A percentile compares a stretch with the other conserved stretches of the same genome.
phyloP scores from a whole-genome alignment of 2,888 invertebrate species.

The Ochropleura leucogaster region DNA sequence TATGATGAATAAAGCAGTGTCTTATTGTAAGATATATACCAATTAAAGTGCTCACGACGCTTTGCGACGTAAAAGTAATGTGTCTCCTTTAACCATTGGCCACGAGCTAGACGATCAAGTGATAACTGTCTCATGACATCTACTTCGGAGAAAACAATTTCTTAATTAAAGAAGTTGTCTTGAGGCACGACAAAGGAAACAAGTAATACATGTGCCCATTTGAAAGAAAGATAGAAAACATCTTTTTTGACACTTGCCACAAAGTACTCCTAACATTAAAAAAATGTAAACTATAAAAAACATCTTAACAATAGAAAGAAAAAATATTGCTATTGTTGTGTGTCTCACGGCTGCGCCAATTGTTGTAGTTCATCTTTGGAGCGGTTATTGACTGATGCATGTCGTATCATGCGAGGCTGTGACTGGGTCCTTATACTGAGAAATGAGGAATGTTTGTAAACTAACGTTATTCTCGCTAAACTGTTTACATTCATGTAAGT shows the following conservation, averaged over 20 bases:
- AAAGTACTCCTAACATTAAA: no score
- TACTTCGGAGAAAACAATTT: not conserved
- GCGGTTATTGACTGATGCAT: no score
- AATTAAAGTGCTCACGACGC: conserved; percentile 14
- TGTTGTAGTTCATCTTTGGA: no score
- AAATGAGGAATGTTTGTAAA: conserved; percentile 27
- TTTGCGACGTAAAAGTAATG: not conserved
- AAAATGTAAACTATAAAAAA: no score
- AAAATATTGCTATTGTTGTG: no score
- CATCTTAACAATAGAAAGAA: no score
- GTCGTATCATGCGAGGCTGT: not conserved
- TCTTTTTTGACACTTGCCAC: no score
- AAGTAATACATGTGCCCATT: not conserved
- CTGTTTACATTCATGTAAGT: conserved; percentile 36
- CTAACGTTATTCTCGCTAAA: conserved; percentile 21
- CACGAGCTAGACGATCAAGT: not conserved
- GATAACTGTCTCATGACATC: not conserved
- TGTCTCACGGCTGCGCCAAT: no score
- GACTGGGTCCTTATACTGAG: not conserved
- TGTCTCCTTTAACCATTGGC: conserved; percentile 3
- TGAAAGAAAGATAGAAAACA: not conserved
- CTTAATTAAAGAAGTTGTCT: not conserved
- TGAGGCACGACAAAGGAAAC: not conserved
- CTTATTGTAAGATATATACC: conserved; percentile 3
- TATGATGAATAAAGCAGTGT: conserved; percentile 28